Base-by-base conservation (phyloP, 2,113 vertebrate species). In the Mastomys coucha region DNA sequence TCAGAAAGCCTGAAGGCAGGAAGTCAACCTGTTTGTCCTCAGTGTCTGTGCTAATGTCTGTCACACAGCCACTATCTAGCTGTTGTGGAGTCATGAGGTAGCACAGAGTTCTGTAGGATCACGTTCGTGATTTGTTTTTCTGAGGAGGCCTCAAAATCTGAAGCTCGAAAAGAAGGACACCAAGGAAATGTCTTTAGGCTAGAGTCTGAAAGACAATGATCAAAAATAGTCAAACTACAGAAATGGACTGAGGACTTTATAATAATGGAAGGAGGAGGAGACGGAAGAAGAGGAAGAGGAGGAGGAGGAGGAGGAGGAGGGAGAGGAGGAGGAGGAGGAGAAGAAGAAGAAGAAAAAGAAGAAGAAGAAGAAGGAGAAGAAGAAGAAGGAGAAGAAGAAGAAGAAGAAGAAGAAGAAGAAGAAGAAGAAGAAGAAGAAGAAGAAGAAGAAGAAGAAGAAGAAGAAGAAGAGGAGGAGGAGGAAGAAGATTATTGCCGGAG, bases 21-120 rank as follows among this genome's bases (percentile, higher is more conserved):
- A 80, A 65, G 14, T n/a, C 39, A 12, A 17, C n/a, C 24, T 49
- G 13, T 91, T 56, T 36, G 49, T 81, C 84, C 31, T 39, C 0
- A 0, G 0, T 51, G 26, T 31, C 24, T 13, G 5, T 19, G 33
- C 36, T 12, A 36, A 12, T 0, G 2, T 69, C 78, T n/a, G 17
- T 7, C 60, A n/a, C 7, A 10, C 0, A 39, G n/a, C 42, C 58
- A 58, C 5, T 5, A 4, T 53, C n/a, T 0, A 5, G 28, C 9
- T 33, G 19, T 20, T 0, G 0, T 13, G 28, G 17, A 49, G 14
- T n/a, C 10, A 0, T 0, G 17, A 19, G 7, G 9, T 26, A 26
- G 22, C 26, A 24, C n/a, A 76, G 84, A 70, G 5, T 3, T 80
- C 69, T 33, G 31, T 0, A 14, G 70, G 26, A 17, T 58, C 17